A percentile compares a stretch with the other conserved stretches of the same genome.
phyloP scores from a whole-genome alignment of 2,888 invertebrate species.

The Drosophila stalkeri region DNA sequence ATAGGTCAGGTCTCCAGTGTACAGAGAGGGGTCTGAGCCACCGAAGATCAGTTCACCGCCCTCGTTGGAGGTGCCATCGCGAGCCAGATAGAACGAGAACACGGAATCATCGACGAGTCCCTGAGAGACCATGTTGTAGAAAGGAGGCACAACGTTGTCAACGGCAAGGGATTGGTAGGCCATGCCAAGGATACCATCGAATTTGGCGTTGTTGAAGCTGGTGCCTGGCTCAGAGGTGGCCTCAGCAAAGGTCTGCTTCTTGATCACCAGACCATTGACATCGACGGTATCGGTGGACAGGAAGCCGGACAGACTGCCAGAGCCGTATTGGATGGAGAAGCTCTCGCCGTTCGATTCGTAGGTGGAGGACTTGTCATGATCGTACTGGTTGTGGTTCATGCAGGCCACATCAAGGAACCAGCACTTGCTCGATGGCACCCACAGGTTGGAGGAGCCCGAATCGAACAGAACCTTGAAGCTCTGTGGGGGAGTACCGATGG shows the following conservation, averaged over 20 bases:
- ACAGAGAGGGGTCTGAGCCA: slow-evolving; percentile 95
- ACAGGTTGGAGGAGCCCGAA: slow-evolving; percentile 98
- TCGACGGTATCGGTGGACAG: slow-evolving; percentile 94
- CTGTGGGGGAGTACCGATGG: slow-evolving; percentile 96
- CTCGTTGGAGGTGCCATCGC: slow-evolving; percentile 86
- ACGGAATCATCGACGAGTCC: slow-evolving; percentile 88
- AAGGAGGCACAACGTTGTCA: slow-evolving; percentile 94
- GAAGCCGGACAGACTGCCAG: slow-evolving; percentile 97
- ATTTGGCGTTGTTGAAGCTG: slow-evolving; percentile 97
- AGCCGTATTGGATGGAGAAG: slow-evolving; percentile 97
- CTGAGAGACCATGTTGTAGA: slow-evolving; percentile 95
- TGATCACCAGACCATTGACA: slow-evolving; percentile 88
- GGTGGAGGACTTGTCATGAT: slow-evolving; percentile 91
- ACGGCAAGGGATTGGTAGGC: slow-evolving; percentile 94
- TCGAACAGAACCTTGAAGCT: slow-evolving; percentile 97
- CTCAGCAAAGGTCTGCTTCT: slow-evolving; percentile 96
- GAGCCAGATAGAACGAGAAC: slow-evolving; percentile 96
- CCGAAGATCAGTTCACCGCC: slow-evolving; percentile 94
- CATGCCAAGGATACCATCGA: slow-evolving; percentile 98
- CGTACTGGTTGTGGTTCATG: slow-evolving; percentile 97
- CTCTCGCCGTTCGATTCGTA: slow-evolving; percentile 94
- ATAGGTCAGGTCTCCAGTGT: slow-evolving; percentile 88
- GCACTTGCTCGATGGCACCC: slow-evolving; percentile 99
- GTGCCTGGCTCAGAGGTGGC: slow-evolving; percentile 96
- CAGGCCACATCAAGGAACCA: slow-evolving; percentile 91